Base-by-base conservation (phyloP, 2,888 invertebrate genomes). In the Acronicta psi region DNA sequence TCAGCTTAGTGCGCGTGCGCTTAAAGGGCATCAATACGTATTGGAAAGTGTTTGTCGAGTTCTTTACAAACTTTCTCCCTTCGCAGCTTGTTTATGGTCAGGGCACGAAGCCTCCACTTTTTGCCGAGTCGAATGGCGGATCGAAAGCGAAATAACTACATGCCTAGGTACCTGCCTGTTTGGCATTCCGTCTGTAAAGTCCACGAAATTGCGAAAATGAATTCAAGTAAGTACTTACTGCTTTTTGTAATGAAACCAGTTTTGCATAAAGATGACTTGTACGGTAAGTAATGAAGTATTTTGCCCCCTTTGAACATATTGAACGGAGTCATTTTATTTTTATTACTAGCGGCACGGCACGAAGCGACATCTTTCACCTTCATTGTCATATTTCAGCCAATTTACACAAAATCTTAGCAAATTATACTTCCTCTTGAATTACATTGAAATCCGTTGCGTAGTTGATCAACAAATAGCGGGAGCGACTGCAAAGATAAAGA, bases 71-170 rank as follows among this genome's bases (percentile, higher is more conserved):
- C 84, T 84, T 84, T 84, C 84, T 78, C 81, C 71, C 47, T 61
- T 58, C 62, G 58, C 64, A 47, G 58, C 79, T 72, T 75, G 66
- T 77, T 77, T 81, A 79, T 77, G 79, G 79, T 69, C 77, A 73
- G 49, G 67, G 73, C 75, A 73, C 75, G 74, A 46, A 67, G 49
- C 34, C 59, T 59, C 79, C 42, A 79, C 78, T 82, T 83, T 82
- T 82, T 81, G 77, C 74, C 44, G 36, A 75, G 69, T 59, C 60
- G 49, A 50, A 57, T 61, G 59, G 59, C 52, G 61, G 54, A 69
- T 75, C 68, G 81, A 84, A 84, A 84, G 83, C 76, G 77, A 81
- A 79, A 75, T 74, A 75, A 56, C 61, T 60, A 57, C 69, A 71
- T 73, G 73, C 45, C 59, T 62, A 67, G 58, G 16, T 43, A 55